A percentile compares a stretch with the other conserved stretches of the same genome.
These are phyloP conservation scores for Babylonia areolata DNA, from an alignment of 1,140 invertebrate genomes.

Conservation along the genomic window DNA sequence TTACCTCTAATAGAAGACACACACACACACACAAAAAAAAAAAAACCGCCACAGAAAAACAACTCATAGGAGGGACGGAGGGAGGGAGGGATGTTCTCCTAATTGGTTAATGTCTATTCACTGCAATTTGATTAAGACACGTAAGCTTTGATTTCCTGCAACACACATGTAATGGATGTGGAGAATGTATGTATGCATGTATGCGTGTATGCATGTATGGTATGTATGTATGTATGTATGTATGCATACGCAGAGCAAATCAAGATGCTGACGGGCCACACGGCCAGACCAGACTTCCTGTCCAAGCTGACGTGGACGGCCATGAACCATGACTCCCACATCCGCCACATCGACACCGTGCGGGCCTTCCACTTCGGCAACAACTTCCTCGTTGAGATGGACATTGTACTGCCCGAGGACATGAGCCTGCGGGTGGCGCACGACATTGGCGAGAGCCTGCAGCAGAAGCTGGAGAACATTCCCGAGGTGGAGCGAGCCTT, in stretches of 20 bases:
- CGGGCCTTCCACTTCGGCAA: slow-evolving; percentile 78
- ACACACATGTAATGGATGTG: too few relatives aligned
- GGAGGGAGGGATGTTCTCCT: too few relatives aligned
- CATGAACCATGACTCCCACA: slow-evolving; percentile 73
- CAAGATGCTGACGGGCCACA: slow-evolving; percentile 72
- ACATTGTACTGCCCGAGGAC: slow-evolving; percentile 74
- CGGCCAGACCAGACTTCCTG: slow-evolving; percentile 73
- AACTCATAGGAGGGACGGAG: too few relatives aligned
- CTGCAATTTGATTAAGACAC: too few relatives aligned
- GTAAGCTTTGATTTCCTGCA: too few relatives aligned
- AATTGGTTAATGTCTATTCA: too few relatives aligned
- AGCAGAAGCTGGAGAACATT: slow-evolving; percentile 76
- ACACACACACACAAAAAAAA: too few relatives aligned
- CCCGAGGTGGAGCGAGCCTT: slow-evolving; percentile 78
- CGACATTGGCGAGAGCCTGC: slow-evolving; percentile 76
- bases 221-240: too few relatives aligned
- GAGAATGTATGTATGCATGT: too few relatives aligned
- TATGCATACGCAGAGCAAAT: slow-evolving; percentile 72
- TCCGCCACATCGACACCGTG: slow-evolving; percentile 77
- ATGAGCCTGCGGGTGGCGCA: slow-evolving; percentile 76
- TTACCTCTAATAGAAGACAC: too few relatives aligned
- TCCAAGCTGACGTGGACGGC: slow-evolving; percentile 75
- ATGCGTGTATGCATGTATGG: too few relatives aligned
- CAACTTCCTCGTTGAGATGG: slow-evolving; percentile 75
- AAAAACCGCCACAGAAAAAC: too few relatives aligned